A percentile compares a stretch with the other conserved stretches of the same genome.
phyloP scores from a whole-genome alignment of 2,888 invertebrate genomes.

The Galerucella calmariensis region DNA sequence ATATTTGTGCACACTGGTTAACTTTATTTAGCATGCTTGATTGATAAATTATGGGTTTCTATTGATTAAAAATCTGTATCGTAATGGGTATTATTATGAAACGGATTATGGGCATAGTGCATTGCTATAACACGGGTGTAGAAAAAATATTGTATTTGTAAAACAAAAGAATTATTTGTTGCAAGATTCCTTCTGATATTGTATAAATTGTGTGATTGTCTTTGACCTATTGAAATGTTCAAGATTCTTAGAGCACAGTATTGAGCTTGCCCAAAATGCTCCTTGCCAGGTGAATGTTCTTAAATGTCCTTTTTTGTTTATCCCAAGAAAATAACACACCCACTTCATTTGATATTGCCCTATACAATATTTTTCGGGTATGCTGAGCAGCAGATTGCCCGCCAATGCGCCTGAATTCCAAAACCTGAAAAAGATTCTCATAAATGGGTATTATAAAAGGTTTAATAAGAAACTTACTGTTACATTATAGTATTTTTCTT shows the following conservation, averaged over 20 bases:
- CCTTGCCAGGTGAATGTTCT: neutral
- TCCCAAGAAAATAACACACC: neutral
- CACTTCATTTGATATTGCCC: neutral
- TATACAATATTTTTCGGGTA: neutral
- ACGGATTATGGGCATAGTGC: too few relatives aligned
- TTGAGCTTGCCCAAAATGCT: neutral
- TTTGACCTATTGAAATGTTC: neutral
- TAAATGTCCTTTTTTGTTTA: neutral
- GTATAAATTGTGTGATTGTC: neutral
- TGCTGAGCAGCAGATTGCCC: neutral
- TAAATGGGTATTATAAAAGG: neutral
- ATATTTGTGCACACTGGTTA: too few relatives aligned
- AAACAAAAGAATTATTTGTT: slow-evolving; percentile 5
- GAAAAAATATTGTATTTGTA: neutral
- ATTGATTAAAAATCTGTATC: too few relatives aligned
- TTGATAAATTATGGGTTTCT: too few relatives aligned
- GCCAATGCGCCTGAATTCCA: neutral
- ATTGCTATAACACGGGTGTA: too few relatives aligned
- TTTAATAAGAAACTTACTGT: neutral
- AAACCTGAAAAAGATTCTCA: neutral
- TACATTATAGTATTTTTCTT: neutral
- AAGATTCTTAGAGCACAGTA: neutral
- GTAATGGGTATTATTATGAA: too few relatives aligned
- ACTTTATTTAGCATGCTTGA: too few relatives aligned
- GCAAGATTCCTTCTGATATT: neutral